Percentiles rank a stretch among this genome's conserved stretches.
Evolutionary conservation across 2,113 vertebrate species (phyloP).

Genomic region (Lagenorhynchus albirostris): DNA sequence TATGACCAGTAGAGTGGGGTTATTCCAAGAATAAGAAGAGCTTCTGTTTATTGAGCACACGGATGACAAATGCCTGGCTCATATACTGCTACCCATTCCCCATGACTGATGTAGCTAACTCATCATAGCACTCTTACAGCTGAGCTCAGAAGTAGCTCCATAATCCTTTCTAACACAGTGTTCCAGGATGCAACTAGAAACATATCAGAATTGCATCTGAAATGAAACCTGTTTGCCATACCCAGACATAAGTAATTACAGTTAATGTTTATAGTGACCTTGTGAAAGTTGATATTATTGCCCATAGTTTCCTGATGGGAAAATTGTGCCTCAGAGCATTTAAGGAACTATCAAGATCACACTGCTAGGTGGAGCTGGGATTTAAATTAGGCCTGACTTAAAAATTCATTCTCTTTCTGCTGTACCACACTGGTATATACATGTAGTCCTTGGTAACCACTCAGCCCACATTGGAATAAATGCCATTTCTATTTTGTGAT

Average conservation of each 20-base stretch:
- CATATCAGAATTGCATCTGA: not conserved
- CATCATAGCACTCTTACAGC: not conserved
- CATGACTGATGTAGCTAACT: not conserved
- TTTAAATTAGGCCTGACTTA: not conserved
- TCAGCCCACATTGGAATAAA: not conserved
- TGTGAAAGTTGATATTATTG: not conserved
- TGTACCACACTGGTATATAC: not conserved
- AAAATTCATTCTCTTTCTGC: not conserved
- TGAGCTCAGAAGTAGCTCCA: not conserved
- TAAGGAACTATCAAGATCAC: not conserved
- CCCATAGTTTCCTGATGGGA: not conserved
- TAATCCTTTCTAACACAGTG: not conserved
- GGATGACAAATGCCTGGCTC: not conserved
- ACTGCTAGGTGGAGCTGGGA: not conserved
- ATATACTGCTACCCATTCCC: accelerated
- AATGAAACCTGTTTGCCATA: not conserved
- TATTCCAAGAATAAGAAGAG: not conserved
- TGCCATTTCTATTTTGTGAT: not conserved
- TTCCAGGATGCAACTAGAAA: not conserved
- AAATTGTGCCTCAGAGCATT: not conserved
- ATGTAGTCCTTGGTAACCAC: not conserved
- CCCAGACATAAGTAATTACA: not conserved
- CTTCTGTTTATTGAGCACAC: not conserved
- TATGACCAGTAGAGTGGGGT: not conserved
- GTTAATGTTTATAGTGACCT: not conserved